phyloP scores from a whole-genome alignment of 2,888 invertebrate species.

The Phasia obesa region DNA sequence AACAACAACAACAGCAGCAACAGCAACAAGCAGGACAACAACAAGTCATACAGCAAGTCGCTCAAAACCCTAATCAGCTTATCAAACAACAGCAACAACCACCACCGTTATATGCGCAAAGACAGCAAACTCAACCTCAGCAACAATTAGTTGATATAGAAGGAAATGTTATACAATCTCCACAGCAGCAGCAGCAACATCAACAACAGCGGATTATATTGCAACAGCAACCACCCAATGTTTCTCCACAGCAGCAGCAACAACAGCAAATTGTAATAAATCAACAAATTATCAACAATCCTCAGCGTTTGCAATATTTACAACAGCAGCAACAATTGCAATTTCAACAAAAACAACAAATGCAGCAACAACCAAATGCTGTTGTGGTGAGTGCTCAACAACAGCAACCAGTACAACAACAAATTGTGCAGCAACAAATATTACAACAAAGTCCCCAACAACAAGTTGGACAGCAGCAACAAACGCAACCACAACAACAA shows the following conservation, averaged over 20 bases:
- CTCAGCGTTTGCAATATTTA: conserved; percentile 79
- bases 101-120: conserved; percentile 66
- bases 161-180: conserved; percentile 66
- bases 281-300: conserved; percentile 81
- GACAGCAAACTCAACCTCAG: conserved; percentile 71
- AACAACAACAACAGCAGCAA: conserved; percentile 72
- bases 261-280: conserved; percentile 79
- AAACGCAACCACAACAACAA: conserved; percentile 75
- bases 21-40: conserved; percentile 82
- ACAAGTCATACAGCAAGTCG: conserved; percentile 74
- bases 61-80: conserved; percentile 68
- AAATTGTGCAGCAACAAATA: conserved; percentile 83
- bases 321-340: conserved; percentile 80
- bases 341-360: conserved; percentile 76
- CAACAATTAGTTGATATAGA: conserved; percentile 71
- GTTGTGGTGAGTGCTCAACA: conserved; percentile 72
- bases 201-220: conserved; percentile 76
- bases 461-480: conserved; percentile 82
- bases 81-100: conserved; percentile 76
- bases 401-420: conserved; percentile 72
- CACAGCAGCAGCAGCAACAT: conserved; percentile 70
- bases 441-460: conserved; percentile 81
- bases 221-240: conserved; percentile 76
- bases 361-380: conserved; percentile 72
- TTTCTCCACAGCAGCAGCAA: conserved; percentile 80